Conservation (phyloP, 2,797 vertebrate species). For the Tauraco hartlaubi region DNA sequence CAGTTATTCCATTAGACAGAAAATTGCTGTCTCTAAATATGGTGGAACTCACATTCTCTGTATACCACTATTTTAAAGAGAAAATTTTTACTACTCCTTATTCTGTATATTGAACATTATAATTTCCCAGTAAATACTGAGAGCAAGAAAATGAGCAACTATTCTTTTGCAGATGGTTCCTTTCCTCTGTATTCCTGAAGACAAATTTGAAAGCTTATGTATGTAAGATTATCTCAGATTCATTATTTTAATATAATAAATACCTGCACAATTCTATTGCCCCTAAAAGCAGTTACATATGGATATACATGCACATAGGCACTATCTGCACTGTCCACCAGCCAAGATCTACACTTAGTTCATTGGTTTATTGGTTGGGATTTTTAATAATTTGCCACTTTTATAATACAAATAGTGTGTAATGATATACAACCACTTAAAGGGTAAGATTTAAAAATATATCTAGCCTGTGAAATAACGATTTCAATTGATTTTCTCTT, state of each 20-base stretch:
- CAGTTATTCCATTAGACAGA: background rate
- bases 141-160: background rate
- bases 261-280: background rate
- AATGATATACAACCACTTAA: slow-evolving; percentile 47
- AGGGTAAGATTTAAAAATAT: slow-evolving; percentile 2
- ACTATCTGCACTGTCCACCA: background rate
- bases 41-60: background rate
- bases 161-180: background rate
- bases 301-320: background rate
- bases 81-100: background rate
- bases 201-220: background rate
- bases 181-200: background rate
- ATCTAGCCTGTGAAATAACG: background rate
- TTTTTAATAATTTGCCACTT: slow-evolving; percentile 31
- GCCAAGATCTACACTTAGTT: background rate
- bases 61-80: background rate
- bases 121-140: background rate
- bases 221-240: background rate
- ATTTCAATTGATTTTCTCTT: slow-evolving; percentile 49
- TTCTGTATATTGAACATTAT: background rate
- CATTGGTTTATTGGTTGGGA: background rate
- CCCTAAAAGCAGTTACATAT: background rate
- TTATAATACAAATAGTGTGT: background rate
- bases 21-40: background rate
- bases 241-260: background rate